Base-by-base conservation (phyloP, 1,140 invertebrate species). In the Papilio dardanus region DNA sequence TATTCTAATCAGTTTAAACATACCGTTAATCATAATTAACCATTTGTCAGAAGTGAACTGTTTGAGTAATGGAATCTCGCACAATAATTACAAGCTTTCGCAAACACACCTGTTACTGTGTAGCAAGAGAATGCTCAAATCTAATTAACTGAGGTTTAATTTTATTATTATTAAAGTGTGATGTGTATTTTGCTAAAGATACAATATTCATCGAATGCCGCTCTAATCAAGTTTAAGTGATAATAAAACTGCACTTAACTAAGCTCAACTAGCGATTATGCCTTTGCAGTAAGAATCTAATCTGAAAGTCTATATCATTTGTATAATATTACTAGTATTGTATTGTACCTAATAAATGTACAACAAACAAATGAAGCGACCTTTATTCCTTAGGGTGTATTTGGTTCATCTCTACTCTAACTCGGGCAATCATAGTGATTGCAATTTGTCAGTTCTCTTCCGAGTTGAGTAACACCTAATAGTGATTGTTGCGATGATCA, bases 131-230 rank as follows among this genome's bases (percentile, higher is more conserved):
- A 86, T 88, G 89, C 88, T 84, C 85, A 88, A 91, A 87, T 85
- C 87, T 87, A 90, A 89, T 91, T 88, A 89, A 87, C 79, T 67
- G 71, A 75, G 83, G 85, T 75, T 86, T 85, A 76, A 87, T 88
- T 88, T 83, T 78, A 86, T 88, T 88, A 85, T 85, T 82, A 46
- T 6, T 5, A 6, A 46, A 86, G 83, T 86, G 79, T 86, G 83
- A 83, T 82, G 74, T 58, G 24, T 62, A 28, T 24, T 24, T 12
- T 10, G 1, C 19, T n/a, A 21, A 21, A 54, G n/a, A n/a, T n/a
- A n/a, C n/a, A n/a, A n/a, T n/a, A n/a, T n/a, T n/a, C n/a, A n/a
- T n/a, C n/a, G n/a, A n/a, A n/a, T 1, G 42, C 1, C 4, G n/a
- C 16, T 46, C 0, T n/a, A 2, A 46, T n/a, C 3, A 46, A 46